Percentiles rank a stretch among this genome's conserved stretches.
These are phyloP conservation scores for Ooceraea biroi DNA, from an alignment of 1,140 invertebrate genomes.

Conservation along the genomic window DNA sequence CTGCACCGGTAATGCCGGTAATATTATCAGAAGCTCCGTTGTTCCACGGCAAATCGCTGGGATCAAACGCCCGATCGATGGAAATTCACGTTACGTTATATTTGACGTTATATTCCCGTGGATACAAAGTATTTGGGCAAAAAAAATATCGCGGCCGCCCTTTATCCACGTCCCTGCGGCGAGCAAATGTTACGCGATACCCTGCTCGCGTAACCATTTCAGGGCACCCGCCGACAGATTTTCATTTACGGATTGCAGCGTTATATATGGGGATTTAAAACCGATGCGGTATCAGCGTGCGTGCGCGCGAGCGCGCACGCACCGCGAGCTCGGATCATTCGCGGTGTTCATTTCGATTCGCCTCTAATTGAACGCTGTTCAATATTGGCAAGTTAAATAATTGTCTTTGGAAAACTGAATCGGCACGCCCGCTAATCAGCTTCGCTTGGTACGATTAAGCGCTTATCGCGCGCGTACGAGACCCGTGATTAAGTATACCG, in stretches of 20 bases:
- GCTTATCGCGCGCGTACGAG: not conserved
- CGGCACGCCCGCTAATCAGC: conserved; percentile 70
- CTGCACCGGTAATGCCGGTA: not conserved
- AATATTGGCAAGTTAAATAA: conserved; percentile 76
- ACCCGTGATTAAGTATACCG: conserved; percentile 1
- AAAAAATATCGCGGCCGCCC: conserved; percentile 22
- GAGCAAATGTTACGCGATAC: conserved; percentile 72
- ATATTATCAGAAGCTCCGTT: not conserved
- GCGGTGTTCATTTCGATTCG: conserved; percentile 73
- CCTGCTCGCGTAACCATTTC: conserved; percentile 38
- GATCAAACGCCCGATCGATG: not conserved
- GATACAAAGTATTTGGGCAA: conserved; percentile 4
- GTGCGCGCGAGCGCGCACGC: conserved; percentile 36
- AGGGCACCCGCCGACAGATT: conserved; percentile 63
- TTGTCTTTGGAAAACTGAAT: conserved; percentile 74
- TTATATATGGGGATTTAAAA: conserved; percentile 66
- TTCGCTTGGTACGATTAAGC: conserved; percentile 46
- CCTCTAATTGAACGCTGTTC: conserved; percentile 73
- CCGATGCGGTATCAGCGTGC: conserved; percentile 59
- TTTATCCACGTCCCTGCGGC: conserved; percentile 56
- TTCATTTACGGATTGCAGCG: conserved; percentile 70
- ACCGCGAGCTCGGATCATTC: conserved; percentile 48
- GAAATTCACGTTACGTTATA: conserved; percentile 28
- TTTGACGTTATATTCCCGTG: conserved; percentile 17
- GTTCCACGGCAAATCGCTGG: not conserved